Evolutionary conservation across 2,113 vertebrate genomes (phyloP), one percentile per base, ranked within the genome.

Genomic region (Cebidichthys violaceus): DNA sequence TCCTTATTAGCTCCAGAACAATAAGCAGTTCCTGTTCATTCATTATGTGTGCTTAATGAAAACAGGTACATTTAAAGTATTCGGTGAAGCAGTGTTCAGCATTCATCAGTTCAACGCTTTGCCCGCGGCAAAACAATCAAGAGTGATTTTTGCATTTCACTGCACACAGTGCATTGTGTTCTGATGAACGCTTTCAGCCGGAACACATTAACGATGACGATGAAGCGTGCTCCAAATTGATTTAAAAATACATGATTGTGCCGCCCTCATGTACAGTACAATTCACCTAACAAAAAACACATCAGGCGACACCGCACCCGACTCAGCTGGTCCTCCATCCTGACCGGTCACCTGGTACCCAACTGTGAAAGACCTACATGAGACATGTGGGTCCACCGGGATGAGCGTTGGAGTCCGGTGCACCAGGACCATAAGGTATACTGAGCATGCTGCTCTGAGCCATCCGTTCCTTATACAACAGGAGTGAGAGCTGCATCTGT

Each of bases 101-200:
- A 55, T 47, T 54, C 67, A 71, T 37, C 39, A 59, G 55, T 43
- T 79, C 52, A 84, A 4, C 27, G 60, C 22, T 24, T 43, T n/a
- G 8, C 50, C 84, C 45, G 66, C 72, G 79, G 55, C 67, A 70
- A 71, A 74, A 66, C 55, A 68, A 80, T 83, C 66, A 64, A 4
- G 61, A 73, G 55, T 18, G 55, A 82, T 69, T 86, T 86, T 55
- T 43, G 20, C 47, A 70, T 77, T 69, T 82, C 45, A 62, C 33
- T 73, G 54, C 64, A 70, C 59, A 45, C 31, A n/a, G 54, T 24
- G 39, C 45, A 70, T 60, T 60, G 54, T 74, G 61, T 71, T 55
- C 66, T 7, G 33, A 69, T 79, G 65, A 74, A 74, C 11, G 39
- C 74, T 31, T 60, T 73, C 80, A 82, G 70, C 76, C 54, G 29